Conservation (phyloP, 2,888 invertebrate species). For the Melangyna quadrimaculata region DNA sequence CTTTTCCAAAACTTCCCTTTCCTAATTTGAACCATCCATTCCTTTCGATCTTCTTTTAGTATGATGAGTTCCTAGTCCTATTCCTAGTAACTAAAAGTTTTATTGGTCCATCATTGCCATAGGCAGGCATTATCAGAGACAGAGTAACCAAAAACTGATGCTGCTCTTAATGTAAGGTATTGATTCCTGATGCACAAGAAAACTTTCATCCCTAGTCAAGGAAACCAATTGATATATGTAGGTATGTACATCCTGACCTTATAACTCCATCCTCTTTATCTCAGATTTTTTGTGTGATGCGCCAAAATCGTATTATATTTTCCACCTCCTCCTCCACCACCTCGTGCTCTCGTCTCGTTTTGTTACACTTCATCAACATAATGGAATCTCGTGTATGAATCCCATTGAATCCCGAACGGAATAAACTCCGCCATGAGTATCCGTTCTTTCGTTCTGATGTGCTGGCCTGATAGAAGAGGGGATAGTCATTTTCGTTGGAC, state of each 20-base stretch:
- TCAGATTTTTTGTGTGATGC: not conserved
- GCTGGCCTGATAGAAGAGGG: not conserved
- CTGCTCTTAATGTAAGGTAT: conserved; percentile 8
- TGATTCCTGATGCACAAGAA: conserved; percentile 18
- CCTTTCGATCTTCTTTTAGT: too few relatives aligned
- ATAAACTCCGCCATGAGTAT: not conserved
- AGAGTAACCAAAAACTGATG: not conserved
- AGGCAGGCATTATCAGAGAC: not conserved
- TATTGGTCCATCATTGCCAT: not conserved
- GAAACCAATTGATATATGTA: conserved; percentile 1
- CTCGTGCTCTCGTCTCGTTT: conserved; percentile 21
- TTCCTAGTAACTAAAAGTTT: not conserved
- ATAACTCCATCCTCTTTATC: not conserved
- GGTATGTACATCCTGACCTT: conserved; percentile 29
- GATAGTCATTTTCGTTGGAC: conserved; percentile 44
- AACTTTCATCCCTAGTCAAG: not conserved
- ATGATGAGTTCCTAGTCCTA: too few relatives aligned
- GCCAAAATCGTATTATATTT: conserved; percentile 24
- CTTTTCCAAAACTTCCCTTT: conserved; percentile 1
- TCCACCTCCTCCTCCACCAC: not conserved
- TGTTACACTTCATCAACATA: conserved; percentile 71
- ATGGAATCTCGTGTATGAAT: conserved; percentile 69
- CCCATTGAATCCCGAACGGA: conserved; percentile 38
- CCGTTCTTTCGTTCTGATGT: not conserved
- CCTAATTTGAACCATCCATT: not conserved